Base-by-base conservation (phyloP, 2,888 invertebrate species). In the Thymelicus acteon region DNA sequence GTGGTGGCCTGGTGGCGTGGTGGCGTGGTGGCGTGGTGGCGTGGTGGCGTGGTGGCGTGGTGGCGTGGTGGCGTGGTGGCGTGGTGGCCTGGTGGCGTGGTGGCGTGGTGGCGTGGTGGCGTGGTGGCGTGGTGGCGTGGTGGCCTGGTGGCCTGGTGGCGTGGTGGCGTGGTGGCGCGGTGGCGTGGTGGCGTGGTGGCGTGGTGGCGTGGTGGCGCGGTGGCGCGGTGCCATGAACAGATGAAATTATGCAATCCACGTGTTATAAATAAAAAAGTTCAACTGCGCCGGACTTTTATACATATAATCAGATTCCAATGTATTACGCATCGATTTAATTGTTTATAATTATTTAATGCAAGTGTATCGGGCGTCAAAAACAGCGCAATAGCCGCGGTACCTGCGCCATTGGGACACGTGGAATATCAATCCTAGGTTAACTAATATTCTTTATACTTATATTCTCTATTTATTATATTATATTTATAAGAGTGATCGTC, bases 211-310 rank as follows among this genome's bases (percentile, higher is more conserved):
- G 12, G 13, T 15, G 15, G 10, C 52, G 10, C 3, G 31, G 31
- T 31, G 2, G 31, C 4, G 31, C 31, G 31, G 31, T 31, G 31
- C 57, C 57, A 12, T 52, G 44, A 61, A n/a, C 31, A 31, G 10
- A 52, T 60, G 13, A 48, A 1, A 66, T 48, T 66, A 60, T 40
- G 7, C 49, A 49, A 49, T 54, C 54, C 68, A 68, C 57, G 68
- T 68, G 68, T 44, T 19, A 24, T 24, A 12, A 57, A 31, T 37
- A 37, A 57, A 60, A 54, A 67, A 67, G 49, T 67, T 52, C 19
- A 67, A 74, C 68, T 74, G 60, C 73, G 73, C 10, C 48, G 47
- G 19, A 37, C 61, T 68, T 68, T 54, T 61, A 60, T 58, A 48
- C 39, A 58, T 15, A 31, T 44, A 37, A 24, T 47, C 62, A 31